Evolutionary conservation across 1,140 invertebrate genomes (phyloP), one percentile per base, ranked within the genome.

Genomic region (Pristionchus pacificus): DNA sequence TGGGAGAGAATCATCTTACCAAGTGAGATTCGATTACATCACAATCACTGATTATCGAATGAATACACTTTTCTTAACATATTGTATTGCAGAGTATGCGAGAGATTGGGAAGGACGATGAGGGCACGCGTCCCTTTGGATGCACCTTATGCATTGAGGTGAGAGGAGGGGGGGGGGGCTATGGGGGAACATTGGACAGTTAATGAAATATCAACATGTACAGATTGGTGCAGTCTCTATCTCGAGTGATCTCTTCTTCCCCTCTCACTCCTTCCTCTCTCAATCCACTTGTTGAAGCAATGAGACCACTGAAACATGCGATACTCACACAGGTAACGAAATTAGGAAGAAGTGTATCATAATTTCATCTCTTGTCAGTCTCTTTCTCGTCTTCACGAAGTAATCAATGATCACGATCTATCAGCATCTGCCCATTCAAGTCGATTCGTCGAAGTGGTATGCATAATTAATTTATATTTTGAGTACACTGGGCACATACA

Each of bases 1-100:
- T 80, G n/a, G 67, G 76, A 33, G 68, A 73, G 31, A 58, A 68
- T 33, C 62, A 73, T 83, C 38, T 74, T 83, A 30, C 65, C 72
- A 30, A 55, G 69, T 33, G 62, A 84, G 70, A 82, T 81, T 65
- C 82, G 82, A 70, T 81, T 75, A 32, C 19, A 29, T 64, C 19
- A 29, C 62, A 55, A 1, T 25, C 72, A 58, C 2, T 6, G 14
- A 19, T 38, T 1, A 67, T 82, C 65, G 60, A 83, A 80, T 74
- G 1, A 38, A 59, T 25, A 74, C 78, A 30, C 55, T 67, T 13
- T 80, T 80, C 60, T 71, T 29, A 64, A 79, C 29, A 75, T 68
- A n/a, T 68, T 80, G 27, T 74, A 76, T 10, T 69, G 66, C 65
- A 70, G 82, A 19, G 77, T 80, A 25, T 32, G 69, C 31, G 30